Base-by-base conservation (phyloP, 2,888 invertebrate genomes). In the Eristalis intricaria region DNA sequence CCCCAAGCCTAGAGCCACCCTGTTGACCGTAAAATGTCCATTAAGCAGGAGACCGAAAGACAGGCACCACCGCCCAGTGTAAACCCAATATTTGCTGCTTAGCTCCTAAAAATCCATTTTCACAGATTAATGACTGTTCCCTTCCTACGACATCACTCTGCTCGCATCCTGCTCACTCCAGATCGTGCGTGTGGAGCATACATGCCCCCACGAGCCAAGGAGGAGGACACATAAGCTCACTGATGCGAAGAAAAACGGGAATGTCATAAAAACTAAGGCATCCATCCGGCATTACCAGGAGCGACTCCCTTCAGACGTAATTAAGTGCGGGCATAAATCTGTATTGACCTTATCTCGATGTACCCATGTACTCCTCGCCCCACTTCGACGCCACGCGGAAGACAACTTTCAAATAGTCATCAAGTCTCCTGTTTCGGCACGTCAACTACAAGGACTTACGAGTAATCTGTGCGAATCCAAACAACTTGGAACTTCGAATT, bases 281-380 rank as follows among this genome's bases (percentile, higher is more conserved):
- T 73, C 66, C 66, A 35, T 63, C 26, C 8, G 35, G 60, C 23
- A 29, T 50, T 73, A 50, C 50, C 22, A 4, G 15, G n/a, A 50
- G 50, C 60, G 73, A 60, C 66, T 61, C 13, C 15, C 40, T 29
- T 29, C 23, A 61, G 80, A 73, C 61, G 73, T 74, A 68, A 80
- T 74, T 80, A 74, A 74, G 74, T 73, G 61, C 50, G 50, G 26
- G 58, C 63, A 74, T 74, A 80, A 74, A 73, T 80, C 73, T 61
- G 15, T 68, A 80, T 73, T 66, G 79, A 61, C 60, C 78, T 23
- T 65, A 71, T 56, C 43, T 56, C 22, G n/a, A 22, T 64, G 32
- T 63, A 43, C 11, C 15, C 38, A 8, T 10, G 8, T 32, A 32
- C 8, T 32, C 8, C 32, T 8, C 1, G 8, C 32, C 32, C 32